Evolutionary conservation across 2,888 invertebrate genomes (phyloP), one percentile per base, ranked within the genome.

Genomic region (Hemaris fuciformis): DNA sequence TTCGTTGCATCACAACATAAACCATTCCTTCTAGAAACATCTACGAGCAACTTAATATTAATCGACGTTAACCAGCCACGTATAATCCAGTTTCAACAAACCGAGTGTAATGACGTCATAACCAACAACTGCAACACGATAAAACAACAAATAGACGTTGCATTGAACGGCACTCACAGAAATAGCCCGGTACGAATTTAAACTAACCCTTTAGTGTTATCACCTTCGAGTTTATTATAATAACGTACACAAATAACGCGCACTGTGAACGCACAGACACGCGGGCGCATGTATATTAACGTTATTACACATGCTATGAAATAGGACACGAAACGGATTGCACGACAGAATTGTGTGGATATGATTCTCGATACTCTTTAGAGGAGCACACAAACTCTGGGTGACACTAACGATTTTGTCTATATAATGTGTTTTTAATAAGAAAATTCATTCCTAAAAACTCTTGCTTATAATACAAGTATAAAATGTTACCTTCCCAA

Each of bases 181-280:
- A 91, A 89, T 91, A 89, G 79, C 77, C 71, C 66, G 81, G 75
- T 87, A 88, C 87, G 84, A 85, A 87, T 83, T 85, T 90, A 91
- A 85, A 84, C 77, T 68, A 61, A 80, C 81, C 76, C 76, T 83
- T 84, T 80, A 82, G 84, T 80, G 79, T 80, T 85, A 87, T 89
- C 85, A 89, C 90, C 91, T 91, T 91, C 91, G 80, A 79, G 48
- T 79, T 79, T 81, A n/a, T n/a, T n/a, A 81, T 85, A 88, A 88
- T 89, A 88, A 85, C 80, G 74, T 75, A 74, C 81, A 81, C 76
- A 83, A 89, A 90, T 89, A 91, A 85, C 81, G 61, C 72, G 62
- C 76, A 79, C 38, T 79, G 76, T 84, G 83, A 80, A 84, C 75
- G 76, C 73, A 83, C 85, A 84, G 84, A 85, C 87, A 88, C 84